Evolutionary conservation across 2,113 vertebrate species (phyloP).

Genomic region (Megaceryle maxima): DNA sequence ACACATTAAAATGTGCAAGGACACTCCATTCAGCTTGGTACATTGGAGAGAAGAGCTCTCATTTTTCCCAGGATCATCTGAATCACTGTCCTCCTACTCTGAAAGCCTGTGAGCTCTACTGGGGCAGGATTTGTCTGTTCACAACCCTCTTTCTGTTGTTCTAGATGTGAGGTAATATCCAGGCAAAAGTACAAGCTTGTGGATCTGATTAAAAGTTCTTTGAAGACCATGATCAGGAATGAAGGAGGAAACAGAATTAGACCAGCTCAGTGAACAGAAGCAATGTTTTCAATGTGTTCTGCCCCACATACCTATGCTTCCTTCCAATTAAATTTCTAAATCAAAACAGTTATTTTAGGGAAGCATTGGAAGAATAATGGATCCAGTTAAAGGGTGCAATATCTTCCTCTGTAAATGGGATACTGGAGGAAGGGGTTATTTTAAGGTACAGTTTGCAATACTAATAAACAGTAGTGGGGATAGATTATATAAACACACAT

Average conservation of each 20-base stretch:
- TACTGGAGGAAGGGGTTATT: neutral
- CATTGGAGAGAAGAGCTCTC: neutral
- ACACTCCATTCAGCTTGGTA: neutral
- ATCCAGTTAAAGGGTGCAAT: neutral
- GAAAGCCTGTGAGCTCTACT: accelerated
- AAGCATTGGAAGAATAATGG: neutral
- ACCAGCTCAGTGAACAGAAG: slow-evolving; percentile 21
- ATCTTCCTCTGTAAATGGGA: slow-evolving; percentile 6
- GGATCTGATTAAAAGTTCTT: neutral
- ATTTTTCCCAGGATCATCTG: neutral
- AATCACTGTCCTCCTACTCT: no score
- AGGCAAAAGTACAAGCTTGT: neutral
- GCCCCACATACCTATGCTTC: neutral
- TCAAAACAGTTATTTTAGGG: slow-evolving; percentile 1
- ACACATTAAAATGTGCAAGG: neutral
- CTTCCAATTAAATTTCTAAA: neutral
- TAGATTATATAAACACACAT: neutral
- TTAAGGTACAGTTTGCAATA: neutral
- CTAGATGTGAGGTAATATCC: neutral
- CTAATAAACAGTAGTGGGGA: neutral
- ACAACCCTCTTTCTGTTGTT: accelerated
- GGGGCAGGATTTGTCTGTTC: neutral
- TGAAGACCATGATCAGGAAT: neutral
- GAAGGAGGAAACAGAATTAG: slow-evolving; percentile 48
- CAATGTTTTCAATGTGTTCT: slow-evolving; percentile 28